Conservation (phyloP, 2,113 vertebrate genomes). For the Pomatorhinus ruficollis region DNA sequence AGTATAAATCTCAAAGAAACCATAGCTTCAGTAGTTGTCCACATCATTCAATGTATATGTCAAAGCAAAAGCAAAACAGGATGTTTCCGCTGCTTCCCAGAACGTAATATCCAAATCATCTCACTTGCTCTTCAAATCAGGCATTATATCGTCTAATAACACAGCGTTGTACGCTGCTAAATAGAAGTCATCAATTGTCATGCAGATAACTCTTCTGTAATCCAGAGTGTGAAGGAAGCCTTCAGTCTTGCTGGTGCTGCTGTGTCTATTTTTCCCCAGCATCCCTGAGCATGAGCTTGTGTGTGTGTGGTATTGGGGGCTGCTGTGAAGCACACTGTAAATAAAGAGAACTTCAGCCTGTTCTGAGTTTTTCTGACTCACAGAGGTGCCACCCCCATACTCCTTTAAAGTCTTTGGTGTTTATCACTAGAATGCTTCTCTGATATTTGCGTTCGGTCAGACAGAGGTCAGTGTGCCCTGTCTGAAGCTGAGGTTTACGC, state of each 20-base stretch:
- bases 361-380: neutral
- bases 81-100: neutral
- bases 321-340: neutral
- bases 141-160: neutral
- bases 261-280: neutral
- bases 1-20: neutral
- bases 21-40: neutral
- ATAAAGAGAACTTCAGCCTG: neutral
- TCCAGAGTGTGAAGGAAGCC: neutral
- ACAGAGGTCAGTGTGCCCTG: neutral
- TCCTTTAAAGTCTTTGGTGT: neutral
- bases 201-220: neutral
- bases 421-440: conserved; percentile 3
- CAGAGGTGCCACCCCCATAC: neutral
- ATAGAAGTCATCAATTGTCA: neutral
- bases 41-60: neutral
- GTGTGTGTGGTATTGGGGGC: neutral
- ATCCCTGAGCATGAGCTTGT: fast-evolving
- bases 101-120: neutral
- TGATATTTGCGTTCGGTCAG: conserved; percentile 23
- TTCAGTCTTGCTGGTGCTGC: neutral
- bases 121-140: neutral
- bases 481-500: neutral
- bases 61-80: neutral
- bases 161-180: neutral